Evolutionary conservation across 37 sponge, comb jelly and placozoan species (phyloP).

Genomic region (Ephydatia muelleri): DNA sequence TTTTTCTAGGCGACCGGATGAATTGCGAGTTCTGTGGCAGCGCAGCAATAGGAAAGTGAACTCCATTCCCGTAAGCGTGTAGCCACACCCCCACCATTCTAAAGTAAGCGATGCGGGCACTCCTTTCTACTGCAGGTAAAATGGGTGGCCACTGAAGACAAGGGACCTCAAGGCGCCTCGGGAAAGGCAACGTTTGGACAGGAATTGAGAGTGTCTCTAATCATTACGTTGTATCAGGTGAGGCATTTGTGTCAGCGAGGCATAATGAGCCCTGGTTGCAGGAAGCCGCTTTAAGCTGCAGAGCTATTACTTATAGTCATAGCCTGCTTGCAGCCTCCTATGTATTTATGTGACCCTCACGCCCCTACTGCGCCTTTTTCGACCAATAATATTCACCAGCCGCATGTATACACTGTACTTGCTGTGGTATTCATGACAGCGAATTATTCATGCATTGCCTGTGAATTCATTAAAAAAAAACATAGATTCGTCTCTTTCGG

Average conservation of each 20-base stretch:
- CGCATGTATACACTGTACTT: too few relatives aligned
- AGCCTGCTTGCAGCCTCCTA: not conserved
- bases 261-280: not conserved
- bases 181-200: slow-evolving; percentile 39
- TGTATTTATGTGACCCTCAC: not conserved
- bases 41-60: slow-evolving; percentile 21
- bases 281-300: too few relatives aligned
- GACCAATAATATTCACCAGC: not conserved
- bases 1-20: slow-evolving; percentile 33
- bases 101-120: not conserved
- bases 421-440: too few relatives aligned
- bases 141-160: slow-evolving; percentile 32
- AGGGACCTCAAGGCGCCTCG: slow-evolving; percentile 29
- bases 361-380: not conserved
- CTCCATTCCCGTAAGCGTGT: slow-evolving; percentile 18
- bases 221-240: slow-evolving; percentile 51
- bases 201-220: slow-evolving; percentile 11
- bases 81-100: not conserved
- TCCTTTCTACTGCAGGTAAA: slow-evolving; percentile 5
- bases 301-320: not conserved
- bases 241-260: not conserved
- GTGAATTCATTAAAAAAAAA: too few relatives aligned
- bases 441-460: too few relatives aligned
- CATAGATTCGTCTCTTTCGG: too few relatives aligned
- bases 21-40: slow-evolving; percentile 41